phyloP scores from a whole-genome alignment of 2,888 invertebrate species.

The Alentia gelatinosa region DNA sequence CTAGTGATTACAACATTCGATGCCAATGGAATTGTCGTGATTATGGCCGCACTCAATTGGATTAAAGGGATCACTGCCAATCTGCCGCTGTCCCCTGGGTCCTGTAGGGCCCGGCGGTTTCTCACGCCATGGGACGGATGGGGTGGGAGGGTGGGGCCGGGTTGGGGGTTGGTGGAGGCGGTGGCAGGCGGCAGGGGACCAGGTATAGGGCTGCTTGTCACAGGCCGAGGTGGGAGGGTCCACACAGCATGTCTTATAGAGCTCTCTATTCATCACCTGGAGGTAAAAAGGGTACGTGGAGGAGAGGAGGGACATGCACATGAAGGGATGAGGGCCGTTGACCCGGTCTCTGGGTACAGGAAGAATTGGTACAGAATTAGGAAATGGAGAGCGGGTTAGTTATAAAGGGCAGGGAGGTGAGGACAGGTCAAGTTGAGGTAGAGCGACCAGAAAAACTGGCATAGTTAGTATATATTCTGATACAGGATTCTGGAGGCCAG shows the following conservation, averaged over 20 bases:
- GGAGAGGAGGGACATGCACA: not conserved
- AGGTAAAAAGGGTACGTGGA: not conserved
- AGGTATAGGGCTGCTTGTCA: conserved; percentile 7
- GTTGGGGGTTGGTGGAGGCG: not conserved
- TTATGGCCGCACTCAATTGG: conserved; percentile 51
- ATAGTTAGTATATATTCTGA: too few species aligned
- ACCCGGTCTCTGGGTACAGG: not conserved
- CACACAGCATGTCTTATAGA: not conserved
- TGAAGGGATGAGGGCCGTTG: not conserved
- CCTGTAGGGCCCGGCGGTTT: not conserved
- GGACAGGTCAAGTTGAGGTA: too few species aligned
- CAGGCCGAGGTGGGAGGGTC: not conserved
- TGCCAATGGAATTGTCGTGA: conserved; percentile 54
- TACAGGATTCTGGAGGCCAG: too few species aligned
- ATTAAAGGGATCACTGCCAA: conserved; percentile 51
- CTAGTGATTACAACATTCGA: conserved; percentile 53
- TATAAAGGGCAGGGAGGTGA: too few species aligned
- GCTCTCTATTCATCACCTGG: not conserved
- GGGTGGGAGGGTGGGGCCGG: not conserved
- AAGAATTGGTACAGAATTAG: too few species aligned
- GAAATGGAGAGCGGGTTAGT: too few species aligned
- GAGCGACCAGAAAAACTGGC: too few species aligned
- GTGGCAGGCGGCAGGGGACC: not conserved
- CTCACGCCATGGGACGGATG: not conserved
- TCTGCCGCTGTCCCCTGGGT: conserved; percentile 34